A percentile compares a stretch with the other conserved stretches of the same genome.
Evolutionary conservation across 2,888 invertebrate species (phyloP).

Genomic region (Smittia aterrima): DNA sequence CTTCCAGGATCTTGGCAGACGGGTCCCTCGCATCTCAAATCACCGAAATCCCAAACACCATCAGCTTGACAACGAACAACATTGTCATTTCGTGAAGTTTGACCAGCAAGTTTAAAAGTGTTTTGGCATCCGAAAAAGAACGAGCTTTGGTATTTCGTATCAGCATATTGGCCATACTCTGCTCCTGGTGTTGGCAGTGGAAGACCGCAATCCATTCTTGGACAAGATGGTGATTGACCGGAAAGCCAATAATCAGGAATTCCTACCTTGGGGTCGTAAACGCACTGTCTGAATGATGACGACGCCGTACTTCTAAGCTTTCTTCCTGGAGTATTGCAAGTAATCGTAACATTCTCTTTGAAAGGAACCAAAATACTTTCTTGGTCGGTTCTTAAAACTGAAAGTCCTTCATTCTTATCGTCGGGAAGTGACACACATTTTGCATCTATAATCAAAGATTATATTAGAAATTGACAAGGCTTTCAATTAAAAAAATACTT

Average conservation of each 20-base stretch:
- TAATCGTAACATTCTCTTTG: slow-evolving; percentile 84
- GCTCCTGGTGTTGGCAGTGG: slow-evolving; percentile 92
- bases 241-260: slow-evolving; percentile 89
- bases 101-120: slow-evolving; percentile 90
- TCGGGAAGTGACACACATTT: slow-evolving; percentile 87
- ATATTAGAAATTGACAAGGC: slow-evolving; percentile 32
- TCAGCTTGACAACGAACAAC: slow-evolving; percentile 89
- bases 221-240: slow-evolving; percentile 81
- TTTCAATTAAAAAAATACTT: slow-evolving; percentile 52
- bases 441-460: slow-evolving; percentile 64
- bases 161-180: slow-evolving; percentile 83
- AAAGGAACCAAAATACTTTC: slow-evolving; percentile 84
- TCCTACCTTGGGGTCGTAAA: slow-evolving; percentile 89
- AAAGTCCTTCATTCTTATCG: slow-evolving; percentile 81
- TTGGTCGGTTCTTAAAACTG: slow-evolving; percentile 73
- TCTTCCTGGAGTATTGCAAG: slow-evolving; percentile 75
- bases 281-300: slow-evolving; percentile 87
- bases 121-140: slow-evolving; percentile 96
- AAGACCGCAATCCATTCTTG: slow-evolving; percentile 84
- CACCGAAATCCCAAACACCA: slow-evolving; percentile 96
- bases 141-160: slow-evolving; percentile 87
- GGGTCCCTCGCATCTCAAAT: slow-evolving; percentile 91
- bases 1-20: slow-evolving; percentile 95
- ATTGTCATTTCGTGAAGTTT: slow-evolving; percentile 87
- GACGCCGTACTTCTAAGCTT: slow-evolving; percentile 77